Evolutionary conservation across 23 tunicate species (phyloP), one percentile per base, ranked within the genome.

Genomic region (Phallusia fumigata): DNA sequence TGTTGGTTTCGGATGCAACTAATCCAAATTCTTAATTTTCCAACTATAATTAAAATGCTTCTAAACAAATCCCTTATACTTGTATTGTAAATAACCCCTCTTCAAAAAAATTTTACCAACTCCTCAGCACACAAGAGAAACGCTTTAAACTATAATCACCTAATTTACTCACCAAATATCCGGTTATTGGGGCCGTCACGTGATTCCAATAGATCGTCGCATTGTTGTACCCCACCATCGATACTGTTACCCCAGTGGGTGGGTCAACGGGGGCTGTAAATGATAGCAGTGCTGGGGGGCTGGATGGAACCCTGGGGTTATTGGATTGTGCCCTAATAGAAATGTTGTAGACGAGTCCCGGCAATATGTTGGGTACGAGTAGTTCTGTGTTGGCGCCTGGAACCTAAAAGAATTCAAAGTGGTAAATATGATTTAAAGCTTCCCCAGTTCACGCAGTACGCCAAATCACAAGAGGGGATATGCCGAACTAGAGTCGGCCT

Each of bases 191-290:
- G 31, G 84, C 84, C 12, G 53, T 32, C 28, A 73, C 44, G 1
- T 47, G 84, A 65, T 32, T 58, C 84, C 84, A 81, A 30, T 35
- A 30, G 10, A 81, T 12, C 32, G 84, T 65, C 11, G 73, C 85
- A 34, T 81, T 81, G 53, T 36, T 81, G 77, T 81, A 58, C 0
- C 77, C 77, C 31, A 81, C 84, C 30, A 52, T 26, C 26, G 84
- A 31, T 12, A 81, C 74, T 0, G 58, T 81, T 33, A 36, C 84
- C 19, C 58, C 84, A 28, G 64, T 33, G 32, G 84, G 84, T 35
- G 84, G 84, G 77, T 81, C 84, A 15, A 81, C 58, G 19, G 84
- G 84, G 1, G 58, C 50, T 31, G 35, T 24, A 36, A 36, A 81
- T 18, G 32, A 35, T 24, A 81, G 28, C 8, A 0, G 36, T 12